A percentile compares a stretch with the other conserved stretches of the same genome.
phyloP scores from a whole-genome alignment of 2,113 vertebrate genomes.

The Eptatretus burgeri region DNA sequence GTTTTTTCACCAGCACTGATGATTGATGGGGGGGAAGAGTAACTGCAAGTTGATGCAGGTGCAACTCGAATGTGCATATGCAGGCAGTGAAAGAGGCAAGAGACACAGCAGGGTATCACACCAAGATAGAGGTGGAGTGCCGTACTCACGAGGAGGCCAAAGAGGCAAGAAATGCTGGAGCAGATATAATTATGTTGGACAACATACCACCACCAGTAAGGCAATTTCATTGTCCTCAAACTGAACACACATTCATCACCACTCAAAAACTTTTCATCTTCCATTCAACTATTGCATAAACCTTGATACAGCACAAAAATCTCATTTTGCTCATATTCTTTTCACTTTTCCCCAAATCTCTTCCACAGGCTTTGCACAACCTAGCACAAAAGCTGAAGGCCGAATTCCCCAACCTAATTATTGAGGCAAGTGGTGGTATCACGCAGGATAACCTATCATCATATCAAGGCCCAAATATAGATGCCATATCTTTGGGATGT shows the following conservation, averaged over 20 bases:
- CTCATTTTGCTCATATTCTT: neutral
- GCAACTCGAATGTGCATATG: neutral
- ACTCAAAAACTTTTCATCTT: too few relatives aligned
- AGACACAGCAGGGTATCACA: constrained; percentile 19
- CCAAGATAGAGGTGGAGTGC: constrained; percentile 44
- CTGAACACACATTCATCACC: neutral
- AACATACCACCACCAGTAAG: constrained; percentile 30
- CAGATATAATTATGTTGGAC: constrained; percentile 36
- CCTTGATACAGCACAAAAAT: too few relatives aligned
- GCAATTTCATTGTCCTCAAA: too few relatives aligned
- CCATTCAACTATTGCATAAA: too few relatives aligned
- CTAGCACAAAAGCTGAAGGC: constrained; percentile 21
- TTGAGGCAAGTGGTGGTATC: constrained; percentile 40
- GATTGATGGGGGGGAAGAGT: too few relatives aligned
- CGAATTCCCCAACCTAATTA: constrained; percentile 16
- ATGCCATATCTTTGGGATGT: constrained; percentile 35
- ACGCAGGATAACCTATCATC: constrained; percentile 16
- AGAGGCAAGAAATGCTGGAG: constrained; percentile 21
- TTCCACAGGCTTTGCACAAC: constrained; percentile 21
- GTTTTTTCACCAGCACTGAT: too few relatives aligned
- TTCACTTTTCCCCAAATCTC: neutral
- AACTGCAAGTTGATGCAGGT: too few relatives aligned
- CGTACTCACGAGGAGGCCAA: constrained; percentile 18
- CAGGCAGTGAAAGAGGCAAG: constrained; percentile 21
- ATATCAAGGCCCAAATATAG: constrained; percentile 25